A percentile compares a stretch with the other conserved stretches of the same genome.
These are phyloP conservation scores for Euborellia annulipes DNA, from an alignment of 1,140 invertebrate species.

Conservation along the genomic window DNA sequence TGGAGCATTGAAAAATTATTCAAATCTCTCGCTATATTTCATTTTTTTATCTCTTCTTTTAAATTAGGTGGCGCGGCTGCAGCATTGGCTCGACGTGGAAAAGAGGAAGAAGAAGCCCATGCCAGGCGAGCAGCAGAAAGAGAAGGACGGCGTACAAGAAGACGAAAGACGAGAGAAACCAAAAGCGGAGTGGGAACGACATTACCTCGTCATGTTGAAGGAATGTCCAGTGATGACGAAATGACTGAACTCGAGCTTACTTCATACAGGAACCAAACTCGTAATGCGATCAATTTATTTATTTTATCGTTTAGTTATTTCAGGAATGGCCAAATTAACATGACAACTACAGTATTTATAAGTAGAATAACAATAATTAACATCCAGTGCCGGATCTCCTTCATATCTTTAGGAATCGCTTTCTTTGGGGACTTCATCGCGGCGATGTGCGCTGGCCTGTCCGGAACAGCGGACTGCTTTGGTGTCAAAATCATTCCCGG, in stretches of 20 bases:
- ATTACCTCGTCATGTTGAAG: constrained; percentile 60
- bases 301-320: not conserved
- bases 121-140: constrained; percentile 70
- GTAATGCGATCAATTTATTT: constrained; percentile 9
- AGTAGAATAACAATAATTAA: not conserved
- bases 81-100: not conserved
- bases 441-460: no score
- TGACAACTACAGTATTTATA: not conserved
- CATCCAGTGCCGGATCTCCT: not conserved
- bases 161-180: constrained; percentile 51
- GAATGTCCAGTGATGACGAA: constrained; percentile 95
- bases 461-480: no score
- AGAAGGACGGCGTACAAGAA: constrained; percentile 67
- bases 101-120: constrained; percentile 47
- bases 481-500: no score
- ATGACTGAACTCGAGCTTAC: constrained; percentile 67
- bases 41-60: no score
- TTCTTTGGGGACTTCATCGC: no score
- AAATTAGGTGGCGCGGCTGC: not conserved
- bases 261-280: constrained; percentile 35
- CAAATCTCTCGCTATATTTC: no score
- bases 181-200: constrained; percentile 29
- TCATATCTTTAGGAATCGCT: constrained; percentile 25
- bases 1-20: no score
- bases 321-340: not conserved